Base-by-base conservation (phyloP, 2,888 invertebrate genomes). In the Coleophora deauratella region DNA sequence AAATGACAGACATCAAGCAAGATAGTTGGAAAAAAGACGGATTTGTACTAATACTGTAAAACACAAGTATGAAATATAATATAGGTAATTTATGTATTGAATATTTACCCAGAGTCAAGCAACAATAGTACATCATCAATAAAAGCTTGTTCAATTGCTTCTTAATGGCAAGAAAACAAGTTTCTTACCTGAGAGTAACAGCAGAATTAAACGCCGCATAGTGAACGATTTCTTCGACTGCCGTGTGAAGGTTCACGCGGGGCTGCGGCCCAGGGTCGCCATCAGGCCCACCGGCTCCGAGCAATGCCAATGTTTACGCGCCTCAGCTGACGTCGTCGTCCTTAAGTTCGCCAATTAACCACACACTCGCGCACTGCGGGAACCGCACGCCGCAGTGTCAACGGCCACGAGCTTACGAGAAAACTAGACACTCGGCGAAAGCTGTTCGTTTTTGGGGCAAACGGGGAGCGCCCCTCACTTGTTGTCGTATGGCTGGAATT, bases 341-440 rank as follows among this genome's bases (percentile, higher is more conserved):
- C 63, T 66, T 70, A 66, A 66, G 64, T 69, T 73, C 66, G 81
- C 81, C 73, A 80, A 84, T 80, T 74, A 78, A 77, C 65, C 79
- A 82, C 79, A 80, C 82, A 84, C 84, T 79, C 81, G 76, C 80
- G 74, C 82, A 82, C 82, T 81, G 81, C 84, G 79, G 80, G 75
- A 72, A 74, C 79, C 73, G 80, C 74, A 74, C 80, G 80, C 77
- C 79, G 80, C 81, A 82, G 78, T 80, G 82, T 81, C 84, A 82
- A 80, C 81, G 80, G 73, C 78, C 78, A 82, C 78, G 70, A 73
- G 70, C 70, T 67, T 67, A 67, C 66, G 66, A 72, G 73, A 76
- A 80, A 81, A 79, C 78, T 74, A 62, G 79, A 68, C 72, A 72
- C 76, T 66, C 55, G 62, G 72, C 72, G 78, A 78, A 77, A 80